Evolutionary conservation across 2,888 invertebrate genomes (phyloP).

Genomic region (Lagria hirta): DNA sequence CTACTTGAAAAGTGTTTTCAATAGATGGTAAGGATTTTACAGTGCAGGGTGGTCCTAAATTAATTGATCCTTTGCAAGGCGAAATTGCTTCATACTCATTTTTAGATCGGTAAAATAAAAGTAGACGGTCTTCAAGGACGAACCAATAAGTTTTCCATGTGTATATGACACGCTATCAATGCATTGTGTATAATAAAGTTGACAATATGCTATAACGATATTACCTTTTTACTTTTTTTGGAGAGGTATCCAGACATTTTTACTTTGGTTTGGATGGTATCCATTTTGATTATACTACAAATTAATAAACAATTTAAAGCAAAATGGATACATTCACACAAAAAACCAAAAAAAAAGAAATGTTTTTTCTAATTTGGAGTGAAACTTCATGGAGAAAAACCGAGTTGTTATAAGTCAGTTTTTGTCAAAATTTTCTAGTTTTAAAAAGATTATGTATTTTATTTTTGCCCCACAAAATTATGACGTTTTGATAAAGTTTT

Average conservation of each 20-base stretch:
- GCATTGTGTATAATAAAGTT: neutral
- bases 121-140: constrained; percentile 57
- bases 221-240: constrained; percentile 57
- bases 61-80: constrained; percentile 58
- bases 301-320: no score
- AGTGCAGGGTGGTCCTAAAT: constrained; percentile 54
- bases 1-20: constrained; percentile 51
- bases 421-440: no score
- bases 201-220: constrained; percentile 1
- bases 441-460: no score
- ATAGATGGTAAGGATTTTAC: constrained; percentile 49
- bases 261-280: constrained; percentile 33
- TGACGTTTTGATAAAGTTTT: no score
- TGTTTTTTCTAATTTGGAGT: no score
- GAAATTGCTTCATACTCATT: constrained; percentile 57
- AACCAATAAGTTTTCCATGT: constrained; percentile 61
- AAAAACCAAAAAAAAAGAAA: no score
- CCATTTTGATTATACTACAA: no score
- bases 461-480: no score
- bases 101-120: constrained; percentile 58
- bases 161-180: constrained; percentile 51
- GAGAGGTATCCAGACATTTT: constrained; percentile 58
- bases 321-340: no score
- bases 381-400: no score
- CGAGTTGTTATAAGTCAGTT: no score